Percentiles rank a stretch among this genome's conserved stretches.
Evolutionary conservation across 2,113 vertebrate genomes (phyloP).

Genomic region (Oenanthe melanoleuca): DNA sequence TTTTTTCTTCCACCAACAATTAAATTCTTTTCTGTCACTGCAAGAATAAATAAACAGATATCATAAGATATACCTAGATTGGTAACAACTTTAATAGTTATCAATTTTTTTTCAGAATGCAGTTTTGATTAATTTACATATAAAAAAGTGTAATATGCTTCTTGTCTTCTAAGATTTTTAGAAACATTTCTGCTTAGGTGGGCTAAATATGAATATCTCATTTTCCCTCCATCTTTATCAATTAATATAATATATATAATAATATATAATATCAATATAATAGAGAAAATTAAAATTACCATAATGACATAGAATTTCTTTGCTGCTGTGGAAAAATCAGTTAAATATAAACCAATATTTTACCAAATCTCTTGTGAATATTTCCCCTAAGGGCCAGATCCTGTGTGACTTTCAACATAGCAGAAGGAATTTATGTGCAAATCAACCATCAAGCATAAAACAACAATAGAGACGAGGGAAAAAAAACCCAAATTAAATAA

Average conservation of each 20-base stretch:
- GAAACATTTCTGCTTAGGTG: not conserved
- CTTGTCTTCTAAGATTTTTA: not conserved
- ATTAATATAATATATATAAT: not conserved
- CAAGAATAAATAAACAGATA: not conserved
- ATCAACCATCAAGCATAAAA: slow-evolving; percentile 59
- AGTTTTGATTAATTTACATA: not conserved
- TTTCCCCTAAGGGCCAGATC: slow-evolving; percentile 26
- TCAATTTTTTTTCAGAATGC: not conserved
- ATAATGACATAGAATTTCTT: not conserved
- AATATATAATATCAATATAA: no score
- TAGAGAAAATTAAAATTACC: not conserved
- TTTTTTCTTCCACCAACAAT: not conserved
- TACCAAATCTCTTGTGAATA: slow-evolving; percentile 30
- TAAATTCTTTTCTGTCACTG: not conserved
- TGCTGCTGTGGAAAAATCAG: not conserved
- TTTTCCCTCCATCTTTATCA: rapidly evolving
- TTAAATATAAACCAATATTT: slow-evolving; percentile 28
- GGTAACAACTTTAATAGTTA: not conserved
- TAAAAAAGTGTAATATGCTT: not conserved
- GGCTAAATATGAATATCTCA: not conserved
- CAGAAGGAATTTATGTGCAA: slow-evolving; percentile 63
- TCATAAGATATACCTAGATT: not conserved
- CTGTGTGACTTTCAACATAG: slow-evolving; percentile 44
- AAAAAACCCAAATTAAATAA: not conserved
- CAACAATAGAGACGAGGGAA: not conserved